phyloP scores from a whole-genome alignment of 1,140 invertebrate genomes.

The Lasaia peninsularis region DNA sequence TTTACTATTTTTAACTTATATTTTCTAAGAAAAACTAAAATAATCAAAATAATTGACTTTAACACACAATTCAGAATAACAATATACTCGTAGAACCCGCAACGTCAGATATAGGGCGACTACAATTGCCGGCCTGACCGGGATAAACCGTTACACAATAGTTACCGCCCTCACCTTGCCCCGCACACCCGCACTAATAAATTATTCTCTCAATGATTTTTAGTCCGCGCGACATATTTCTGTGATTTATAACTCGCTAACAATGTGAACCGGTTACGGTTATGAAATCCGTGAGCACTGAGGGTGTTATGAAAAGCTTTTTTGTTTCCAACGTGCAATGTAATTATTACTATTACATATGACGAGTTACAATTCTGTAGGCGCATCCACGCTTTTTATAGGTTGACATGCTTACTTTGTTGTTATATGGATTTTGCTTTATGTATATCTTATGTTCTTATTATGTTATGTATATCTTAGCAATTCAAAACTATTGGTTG shows the following conservation, averaged over 20 bases:
- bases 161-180: slow-evolving; percentile 29
- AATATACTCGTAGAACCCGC: background rate
- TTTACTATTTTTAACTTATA: no score
- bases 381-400: slow-evolving; percentile 15
- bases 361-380: slow-evolving; percentile 16
- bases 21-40: no score
- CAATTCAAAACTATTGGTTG: no score
- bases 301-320: slow-evolving; percentile 41
- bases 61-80: background rate
- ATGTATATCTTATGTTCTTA: slow-evolving; percentile 12
- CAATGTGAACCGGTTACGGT: slow-evolving; percentile 57
- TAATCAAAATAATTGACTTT: background rate
- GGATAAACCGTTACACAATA: slow-evolving; percentile 44
- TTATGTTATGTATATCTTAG: no score
- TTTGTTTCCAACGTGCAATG: slow-evolving; percentile 42
- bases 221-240: slow-evolving; percentile 58
- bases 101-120: slow-evolving; percentile 36
- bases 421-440: slow-evolving; percentile 5
- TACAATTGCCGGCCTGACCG: slow-evolving; percentile 39
- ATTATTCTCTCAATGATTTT: slow-evolving; percentile 57
- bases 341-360: slow-evolving; percentile 45
- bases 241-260: slow-evolving; percentile 58
- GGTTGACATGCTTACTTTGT: background rate
- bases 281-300: slow-evolving; percentile 48
- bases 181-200: slow-evolving; percentile 37